Evolutionary conservation across 37 sponge, comb jelly and placozoan species (phyloP).

Genomic region (Spongilla lacustris): DNA sequence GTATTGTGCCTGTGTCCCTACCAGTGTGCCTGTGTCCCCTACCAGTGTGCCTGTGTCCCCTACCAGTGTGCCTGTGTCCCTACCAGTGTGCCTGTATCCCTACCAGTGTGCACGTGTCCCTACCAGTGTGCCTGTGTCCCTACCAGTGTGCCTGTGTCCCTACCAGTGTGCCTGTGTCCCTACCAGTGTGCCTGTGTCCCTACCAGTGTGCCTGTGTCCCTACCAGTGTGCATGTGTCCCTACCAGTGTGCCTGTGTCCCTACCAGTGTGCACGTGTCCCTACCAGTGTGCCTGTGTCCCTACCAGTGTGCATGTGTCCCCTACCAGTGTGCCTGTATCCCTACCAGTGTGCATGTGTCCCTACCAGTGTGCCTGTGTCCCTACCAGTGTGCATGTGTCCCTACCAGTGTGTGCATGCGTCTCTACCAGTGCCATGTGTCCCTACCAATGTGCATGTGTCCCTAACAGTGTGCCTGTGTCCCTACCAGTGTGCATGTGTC

Average conservation of each 20-base stretch:
- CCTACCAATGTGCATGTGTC: no score
- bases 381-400: conserved; percentile 76
- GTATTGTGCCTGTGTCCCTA: conserved; percentile 1
- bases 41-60: no score
- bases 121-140: conserved; percentile 77
- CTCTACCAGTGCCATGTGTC: no score
- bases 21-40: conserved; percentile 76
- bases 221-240: neutral
- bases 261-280: neutral
- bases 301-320: no score
- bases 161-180: conserved; percentile 77
- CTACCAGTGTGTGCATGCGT: neutral
- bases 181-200: conserved; percentile 2
- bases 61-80: neutral
- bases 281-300: conserved; percentile 77
- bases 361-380: conserved; percentile 7
- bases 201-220: conserved; percentile 77
- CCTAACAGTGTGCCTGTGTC: no score
- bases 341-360: conserved; percentile 76
- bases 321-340: neutral
- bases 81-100: conserved; percentile 76
- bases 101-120: neutral
- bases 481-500: no score
- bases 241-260: conserved; percentile 77
- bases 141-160: conserved; percentile 2